Conservation (phyloP, 2,888 invertebrate genomes). For the Ectemnius lituratus region DNA sequence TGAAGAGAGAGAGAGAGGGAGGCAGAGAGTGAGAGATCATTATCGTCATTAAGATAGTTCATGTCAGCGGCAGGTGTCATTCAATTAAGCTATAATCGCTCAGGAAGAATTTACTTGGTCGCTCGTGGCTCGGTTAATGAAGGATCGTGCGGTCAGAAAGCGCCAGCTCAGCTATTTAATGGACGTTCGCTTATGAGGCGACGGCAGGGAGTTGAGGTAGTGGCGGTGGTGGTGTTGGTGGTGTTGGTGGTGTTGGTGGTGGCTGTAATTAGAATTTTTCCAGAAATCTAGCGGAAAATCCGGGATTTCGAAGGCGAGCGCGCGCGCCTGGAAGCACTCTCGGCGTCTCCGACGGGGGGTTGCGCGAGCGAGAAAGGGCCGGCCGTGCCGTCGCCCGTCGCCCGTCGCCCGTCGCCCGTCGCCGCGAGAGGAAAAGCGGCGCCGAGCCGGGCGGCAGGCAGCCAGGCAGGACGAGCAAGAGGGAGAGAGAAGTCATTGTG, state of each 20-base stretch:
- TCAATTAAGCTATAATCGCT: background rate
- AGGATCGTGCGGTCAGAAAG: background rate
- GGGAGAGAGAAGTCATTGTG: conserved; percentile 74
- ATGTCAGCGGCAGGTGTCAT: background rate
- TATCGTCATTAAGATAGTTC: conserved; percentile 2
- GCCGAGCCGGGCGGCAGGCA: background rate
- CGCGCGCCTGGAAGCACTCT: conserved; percentile 14
- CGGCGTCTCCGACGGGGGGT: conserved; percentile 30
- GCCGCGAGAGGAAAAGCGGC: conserved; percentile 12
- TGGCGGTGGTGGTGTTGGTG: no score
- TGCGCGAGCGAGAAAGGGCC: conserved; percentile 12
- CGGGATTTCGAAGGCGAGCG: conserved; percentile 30
- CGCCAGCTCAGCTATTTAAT: conserved; percentile 28
- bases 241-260: no score
- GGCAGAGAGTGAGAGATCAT: background rate
- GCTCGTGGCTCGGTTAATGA: background rate
- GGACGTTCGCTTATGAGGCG: conserved; percentile 6
- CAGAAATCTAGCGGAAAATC: conserved; percentile 61
- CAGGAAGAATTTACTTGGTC: background rate
- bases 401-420: conserved; percentile 17
- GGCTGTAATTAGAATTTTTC: conserved; percentile 56
- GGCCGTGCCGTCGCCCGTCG: conserved; percentile 1
- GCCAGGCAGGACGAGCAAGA: conserved; percentile 27
- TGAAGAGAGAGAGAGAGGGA: no score
- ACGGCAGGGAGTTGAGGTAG: background rate